Percentiles rank a stretch among this genome's conserved stretches.
Conservation (phyloP, 2,888 invertebrate species). For the Prosopocoilus inquinatus region DNA sequence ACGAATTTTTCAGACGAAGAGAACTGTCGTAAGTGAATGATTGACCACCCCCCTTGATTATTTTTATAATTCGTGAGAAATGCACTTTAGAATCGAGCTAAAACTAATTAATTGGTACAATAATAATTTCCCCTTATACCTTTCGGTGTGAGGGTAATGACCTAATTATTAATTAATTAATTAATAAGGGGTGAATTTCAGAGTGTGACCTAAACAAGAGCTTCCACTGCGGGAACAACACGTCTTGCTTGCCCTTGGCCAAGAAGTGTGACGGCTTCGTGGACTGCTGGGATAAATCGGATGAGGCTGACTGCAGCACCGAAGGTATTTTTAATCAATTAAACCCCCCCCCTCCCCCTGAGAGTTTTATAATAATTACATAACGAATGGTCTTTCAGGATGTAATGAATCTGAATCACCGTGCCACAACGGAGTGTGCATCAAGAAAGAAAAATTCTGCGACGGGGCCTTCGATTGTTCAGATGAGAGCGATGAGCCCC, state of each 20-base stretch:
- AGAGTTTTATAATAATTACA: background rate
- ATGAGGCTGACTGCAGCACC: conserved; percentile 72
- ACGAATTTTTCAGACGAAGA: conserved; percentile 73
- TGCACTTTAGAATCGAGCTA: too few relatives aligned
- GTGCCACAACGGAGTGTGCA: conserved; percentile 65
- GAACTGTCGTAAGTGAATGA: conserved; percentile 62
- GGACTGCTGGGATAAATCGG: conserved; percentile 77
- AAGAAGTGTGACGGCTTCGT: conserved; percentile 69
- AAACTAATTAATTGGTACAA: too few relatives aligned
- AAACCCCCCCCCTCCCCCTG: conserved; percentile 6
- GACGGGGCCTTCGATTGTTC: conserved; percentile 66
- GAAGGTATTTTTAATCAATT: conserved; percentile 55
- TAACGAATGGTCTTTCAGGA: too few relatives aligned
- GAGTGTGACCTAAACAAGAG: conserved; percentile 65
- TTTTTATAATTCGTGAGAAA: too few relatives aligned
- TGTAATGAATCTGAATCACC: conserved; percentile 54
- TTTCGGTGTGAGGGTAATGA: too few relatives aligned
- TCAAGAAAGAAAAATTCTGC: conserved; percentile 60
- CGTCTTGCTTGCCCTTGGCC: conserved; percentile 69
- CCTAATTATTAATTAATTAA: too few relatives aligned
- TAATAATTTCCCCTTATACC: too few relatives aligned
- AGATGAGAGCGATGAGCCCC: conserved; percentile 67
- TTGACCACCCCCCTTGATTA: too few relatives aligned
- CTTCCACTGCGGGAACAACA: conserved; percentile 72
- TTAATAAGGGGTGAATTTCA: conserved; percentile 46